Conservation (phyloP, 2,797 vertebrate species). For the Fringilla coelebs region DNA sequence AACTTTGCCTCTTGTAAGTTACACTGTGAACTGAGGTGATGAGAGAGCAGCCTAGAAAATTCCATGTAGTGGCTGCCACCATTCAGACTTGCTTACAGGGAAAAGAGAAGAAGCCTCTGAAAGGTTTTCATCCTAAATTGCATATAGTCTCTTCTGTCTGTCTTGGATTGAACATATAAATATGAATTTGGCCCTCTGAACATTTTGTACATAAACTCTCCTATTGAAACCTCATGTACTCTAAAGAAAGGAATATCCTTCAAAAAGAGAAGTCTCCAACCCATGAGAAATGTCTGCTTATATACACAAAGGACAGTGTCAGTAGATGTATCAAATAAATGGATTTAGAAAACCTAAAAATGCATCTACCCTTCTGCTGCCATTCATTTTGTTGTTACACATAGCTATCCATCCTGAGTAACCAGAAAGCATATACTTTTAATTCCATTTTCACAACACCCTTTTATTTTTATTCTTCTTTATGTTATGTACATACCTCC, state of each 20-base stretch:
- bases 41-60: not conserved
- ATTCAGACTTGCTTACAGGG: not conserved
- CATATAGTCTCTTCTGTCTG: not conserved
- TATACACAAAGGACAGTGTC: not conserved
- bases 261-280: not conserved
- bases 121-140: not conserved
- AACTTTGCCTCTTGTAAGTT: not conserved
- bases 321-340: not conserved
- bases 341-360: not conserved
- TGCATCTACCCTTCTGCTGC: not conserved
- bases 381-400: not conserved
- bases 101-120: not conserved
- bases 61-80: not conserved
- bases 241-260: not conserved
- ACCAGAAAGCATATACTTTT: not conserved
- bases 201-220: not conserved
- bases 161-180: not conserved
- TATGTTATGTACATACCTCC: not conserved
- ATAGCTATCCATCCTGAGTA: not conserved
- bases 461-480: not conserved
- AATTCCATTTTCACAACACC: not conserved
- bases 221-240: not conserved
- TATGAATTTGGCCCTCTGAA: not conserved
- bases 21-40: not conserved
- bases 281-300: not conserved